phyloP scores from a whole-genome alignment of 2,113 vertebrate genomes.

The Hyaena hyaena region DNA sequence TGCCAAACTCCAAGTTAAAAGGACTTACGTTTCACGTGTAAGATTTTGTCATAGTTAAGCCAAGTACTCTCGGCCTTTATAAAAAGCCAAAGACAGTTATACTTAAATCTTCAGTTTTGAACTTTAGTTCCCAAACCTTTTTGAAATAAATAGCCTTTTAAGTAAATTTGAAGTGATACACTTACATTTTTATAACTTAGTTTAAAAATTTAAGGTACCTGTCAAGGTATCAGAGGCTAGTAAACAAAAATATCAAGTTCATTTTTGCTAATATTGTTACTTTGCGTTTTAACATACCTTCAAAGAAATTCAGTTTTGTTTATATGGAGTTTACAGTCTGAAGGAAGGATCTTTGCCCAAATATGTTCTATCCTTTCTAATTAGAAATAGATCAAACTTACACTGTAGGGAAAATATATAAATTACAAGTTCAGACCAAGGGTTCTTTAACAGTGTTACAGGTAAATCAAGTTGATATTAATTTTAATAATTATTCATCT shows the following conservation, averaged over 20 bases:
- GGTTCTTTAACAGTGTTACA: neutral
- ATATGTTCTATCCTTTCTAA: neutral
- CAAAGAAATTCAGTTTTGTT: neutral
- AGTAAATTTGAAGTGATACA: neutral
- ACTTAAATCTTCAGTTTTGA: neutral
- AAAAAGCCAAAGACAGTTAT: slow-evolving; percentile 2
- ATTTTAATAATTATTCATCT: slow-evolving; percentile 15
- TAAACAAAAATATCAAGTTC: slow-evolving; percentile 2
- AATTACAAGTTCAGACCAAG: slow-evolving; percentile 39
- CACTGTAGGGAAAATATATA: neutral
- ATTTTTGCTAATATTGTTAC: neutral
- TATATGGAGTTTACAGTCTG: neutral
- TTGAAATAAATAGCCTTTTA: neutral
- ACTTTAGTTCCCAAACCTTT: neutral
- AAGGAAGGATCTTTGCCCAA: neutral
- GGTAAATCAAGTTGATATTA: neutral
- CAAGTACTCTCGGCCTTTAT: neutral
- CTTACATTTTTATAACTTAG: neutral
- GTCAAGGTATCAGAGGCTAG: neutral
- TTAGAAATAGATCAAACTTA: slow-evolving; percentile 24
- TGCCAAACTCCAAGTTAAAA: slow-evolving; percentile 80
- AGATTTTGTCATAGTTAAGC: slow-evolving; percentile 44
- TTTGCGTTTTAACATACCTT: slow-evolving; percentile 6
- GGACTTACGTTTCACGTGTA: slow-evolving; percentile 82
- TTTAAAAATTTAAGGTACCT: slow-evolving; percentile 18